Conservation (phyloP, 2,888 invertebrate genomes). For the Drepana falcataria region DNA sequence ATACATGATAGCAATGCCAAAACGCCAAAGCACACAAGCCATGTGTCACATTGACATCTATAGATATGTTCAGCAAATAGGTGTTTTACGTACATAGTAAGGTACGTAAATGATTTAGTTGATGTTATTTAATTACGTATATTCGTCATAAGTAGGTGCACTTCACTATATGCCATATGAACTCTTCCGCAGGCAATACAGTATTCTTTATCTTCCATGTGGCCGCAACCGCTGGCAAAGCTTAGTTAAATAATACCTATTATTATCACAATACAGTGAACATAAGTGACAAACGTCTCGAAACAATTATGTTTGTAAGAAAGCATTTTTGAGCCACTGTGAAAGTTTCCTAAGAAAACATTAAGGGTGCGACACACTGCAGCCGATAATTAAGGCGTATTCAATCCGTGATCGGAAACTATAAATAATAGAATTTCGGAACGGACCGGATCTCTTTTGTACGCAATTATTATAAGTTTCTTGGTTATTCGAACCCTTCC, state of each 20-base stretch:
- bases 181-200: too few species aligned
- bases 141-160: too few species aligned
- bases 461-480: slow-evolving; percentile 64
- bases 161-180: too few species aligned
- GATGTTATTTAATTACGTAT: too few species aligned
- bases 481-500: slow-evolving; percentile 62
- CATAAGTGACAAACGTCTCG: neutral
- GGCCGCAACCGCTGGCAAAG: too few species aligned
- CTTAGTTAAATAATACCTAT: neutral
- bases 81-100: too few species aligned
- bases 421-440: slow-evolving; percentile 74
- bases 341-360: slow-evolving; percentile 51
- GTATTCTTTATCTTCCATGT: too few species aligned
- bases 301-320: neutral
- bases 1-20: too few species aligned
- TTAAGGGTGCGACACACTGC: slow-evolving; percentile 61
- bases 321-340: slow-evolving; percentile 28
- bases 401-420: slow-evolving; percentile 74
- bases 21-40: too few species aligned
- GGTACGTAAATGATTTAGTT: too few species aligned
- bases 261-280: neutral
- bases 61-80: too few species aligned
- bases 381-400: slow-evolving; percentile 78
- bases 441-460: slow-evolving; percentile 77
- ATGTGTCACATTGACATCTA: too few species aligned